These are phyloP conservation scores for Tetramorium bicarinatum DNA, from an alignment of 2,888 invertebrate species.

Conservation along the genomic window DNA sequence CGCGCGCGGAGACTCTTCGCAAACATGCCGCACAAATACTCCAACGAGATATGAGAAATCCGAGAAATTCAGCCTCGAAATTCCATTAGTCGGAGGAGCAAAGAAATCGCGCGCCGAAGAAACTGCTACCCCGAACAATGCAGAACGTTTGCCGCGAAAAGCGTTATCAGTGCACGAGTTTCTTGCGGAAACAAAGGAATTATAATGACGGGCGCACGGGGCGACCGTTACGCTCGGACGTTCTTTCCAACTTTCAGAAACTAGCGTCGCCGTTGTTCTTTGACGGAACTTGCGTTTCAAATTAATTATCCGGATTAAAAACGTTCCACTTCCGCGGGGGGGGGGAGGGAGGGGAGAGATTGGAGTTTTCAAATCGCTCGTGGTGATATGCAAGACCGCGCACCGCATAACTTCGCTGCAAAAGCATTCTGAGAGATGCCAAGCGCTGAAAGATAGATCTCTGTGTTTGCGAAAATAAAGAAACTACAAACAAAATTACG, in stretches of 20 bases:
- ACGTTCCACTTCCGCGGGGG: not conserved
- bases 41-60: not conserved
- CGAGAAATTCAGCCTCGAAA: not conserved
- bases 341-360: not conserved
- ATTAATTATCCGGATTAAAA: not conserved
- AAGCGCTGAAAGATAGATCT: not conserved
- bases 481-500: not conserved
- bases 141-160: not conserved
- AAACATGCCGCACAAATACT: not conserved
- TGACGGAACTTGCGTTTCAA: not conserved
- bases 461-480: not conserved
- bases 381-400: not conserved
- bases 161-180: not conserved
- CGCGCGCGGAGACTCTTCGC: not conserved
- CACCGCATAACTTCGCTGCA: not conserved
- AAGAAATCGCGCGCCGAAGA: constrained; percentile 9
- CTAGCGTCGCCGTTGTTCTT: not conserved
- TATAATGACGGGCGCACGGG: not conserved
- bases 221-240: not conserved
- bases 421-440: not conserved
- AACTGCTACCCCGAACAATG: not conserved
- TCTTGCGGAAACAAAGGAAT: constrained; percentile 5
- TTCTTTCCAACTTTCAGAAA: constrained; percentile 7
- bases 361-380: not conserved
- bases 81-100: not conserved